Base-by-base conservation (phyloP, 2,888 invertebrate genomes). In the Cryptocephalus primarius region DNA sequence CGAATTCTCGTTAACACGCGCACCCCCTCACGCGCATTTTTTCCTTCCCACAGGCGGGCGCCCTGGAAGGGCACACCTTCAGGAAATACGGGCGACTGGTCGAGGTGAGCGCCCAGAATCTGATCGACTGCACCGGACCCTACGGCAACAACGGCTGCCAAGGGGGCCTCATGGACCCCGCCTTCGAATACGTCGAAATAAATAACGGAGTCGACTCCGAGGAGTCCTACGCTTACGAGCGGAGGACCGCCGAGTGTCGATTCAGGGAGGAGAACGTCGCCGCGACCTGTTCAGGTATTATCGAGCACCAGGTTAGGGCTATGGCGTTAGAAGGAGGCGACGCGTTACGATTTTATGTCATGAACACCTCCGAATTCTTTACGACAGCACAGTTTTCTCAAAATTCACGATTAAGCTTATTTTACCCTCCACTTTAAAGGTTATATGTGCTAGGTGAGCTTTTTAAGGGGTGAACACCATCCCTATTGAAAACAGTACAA, bases 171-270 rank as follows among this genome's bases (percentile, higher is more conserved):
- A 73, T 76, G 72, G 72, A 74, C 52, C 65, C 69, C 10, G 72
- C 74, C 14, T 76, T 72, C 58, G 59, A 74, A 58, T 75, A 75
- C 59, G 63, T 75, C 32, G 63, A 66, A 48, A 63, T 66, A n/a
- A 75, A 75, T 60, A 56, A 58, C 8, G 80, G 80, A n/a, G 72
- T 80, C 42, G 77, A 79, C 58, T 74, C 74, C 1, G 78, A 63
- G 45, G 60, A 57, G 4, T 64, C 72, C 0, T 80, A 80, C 57
- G 78, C 78, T 9, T 80, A 77, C 48, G 63, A 65, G 53, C 54
- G 45, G 32, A 57, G 56, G 38, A 55, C 56, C 12, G 54, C 50
- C 8, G 45, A 54, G 22, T 66, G 66, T 42, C 48, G 62, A 31
- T 60, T 59, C 45, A 52, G 41, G 32, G 54, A 50, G 12, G 61